Percentiles rank a stretch among this genome's conserved stretches.
phyloP scores from a whole-genome alignment of 53 echinoderm and acorn worm species.

The Astropecten irregularis region DNA sequence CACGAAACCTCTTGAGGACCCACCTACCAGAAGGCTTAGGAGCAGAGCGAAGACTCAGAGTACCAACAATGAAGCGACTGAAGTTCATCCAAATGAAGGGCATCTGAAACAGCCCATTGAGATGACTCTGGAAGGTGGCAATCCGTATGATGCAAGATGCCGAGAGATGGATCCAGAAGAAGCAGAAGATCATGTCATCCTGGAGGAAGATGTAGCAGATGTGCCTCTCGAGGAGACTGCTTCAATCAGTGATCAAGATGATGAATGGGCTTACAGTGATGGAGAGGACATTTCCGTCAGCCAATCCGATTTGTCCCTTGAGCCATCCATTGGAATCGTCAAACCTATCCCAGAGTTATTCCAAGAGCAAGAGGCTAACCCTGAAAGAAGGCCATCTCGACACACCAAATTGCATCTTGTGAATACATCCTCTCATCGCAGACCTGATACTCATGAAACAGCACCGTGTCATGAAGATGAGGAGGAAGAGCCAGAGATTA shows the following conservation, averaged over 20 bases:
- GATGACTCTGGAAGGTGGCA: too few species aligned
- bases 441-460: background rate
- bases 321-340: background rate
- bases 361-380: background rate
- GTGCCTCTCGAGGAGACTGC: background rate
- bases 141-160: too few species aligned
- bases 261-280: slow-evolving; percentile 1
- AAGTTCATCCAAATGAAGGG: background rate
- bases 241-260: background rate
- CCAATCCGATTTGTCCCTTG: slow-evolving; percentile 11
- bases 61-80: background rate
- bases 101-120: background rate
- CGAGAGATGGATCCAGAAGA: background rate
- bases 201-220: background rate
- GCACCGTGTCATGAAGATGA: background rate
- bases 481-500: slow-evolving; percentile 8
- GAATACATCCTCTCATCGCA: background rate
- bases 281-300: background rate
- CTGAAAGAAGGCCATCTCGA: background rate
- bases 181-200: background rate
- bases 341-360: background rate
- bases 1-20: background rate
- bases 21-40: slow-evolving; percentile 9
- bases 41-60: slow-evolving; percentile 7
- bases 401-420: background rate